Percentiles rank a stretch among this genome's conserved stretches.
phyloP scores from a whole-genome alignment of 2,888 invertebrate genomes.

The Phanerotoma sp. region DNA sequence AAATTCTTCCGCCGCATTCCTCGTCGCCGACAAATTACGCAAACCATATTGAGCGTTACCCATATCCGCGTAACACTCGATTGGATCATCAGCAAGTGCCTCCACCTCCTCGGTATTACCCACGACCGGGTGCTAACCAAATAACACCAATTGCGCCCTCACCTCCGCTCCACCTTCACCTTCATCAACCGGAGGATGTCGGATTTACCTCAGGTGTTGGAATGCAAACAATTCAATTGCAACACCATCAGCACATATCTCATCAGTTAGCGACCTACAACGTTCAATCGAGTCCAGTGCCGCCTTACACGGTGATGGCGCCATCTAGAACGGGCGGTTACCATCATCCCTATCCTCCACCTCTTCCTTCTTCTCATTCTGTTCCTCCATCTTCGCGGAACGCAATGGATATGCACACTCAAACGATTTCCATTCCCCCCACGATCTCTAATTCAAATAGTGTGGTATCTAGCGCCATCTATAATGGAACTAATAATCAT shows the following conservation, averaged over 20 bases:
- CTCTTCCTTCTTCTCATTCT: constrained; percentile 28
- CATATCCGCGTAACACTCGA: constrained; percentile 46
- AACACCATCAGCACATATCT: constrained; percentile 43
- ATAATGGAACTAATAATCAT: constrained; percentile 16
- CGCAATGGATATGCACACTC: constrained; percentile 45
- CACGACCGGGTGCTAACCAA: constrained; percentile 31
- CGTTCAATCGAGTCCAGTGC: constrained; percentile 39
- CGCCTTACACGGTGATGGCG: constrained; percentile 38
- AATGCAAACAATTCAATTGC: constrained; percentile 42
- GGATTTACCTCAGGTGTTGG: constrained; percentile 38
- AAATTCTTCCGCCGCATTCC: constrained; percentile 47
- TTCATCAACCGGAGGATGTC: constrained; percentile 46
- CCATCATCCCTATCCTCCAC: constrained; percentile 27
- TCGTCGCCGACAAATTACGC: constrained; percentile 49
- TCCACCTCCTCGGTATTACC: constrained; percentile 48
- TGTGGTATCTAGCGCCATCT: constrained; percentile 1
- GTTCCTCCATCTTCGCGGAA: constrained; percentile 31
- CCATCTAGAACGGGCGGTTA: constrained; percentile 33
- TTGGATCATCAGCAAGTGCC: constrained; percentile 35
- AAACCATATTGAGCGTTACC: constrained; percentile 52
- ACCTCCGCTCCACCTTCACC: constrained; percentile 46
- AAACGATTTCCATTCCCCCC: constrained; percentile 40
- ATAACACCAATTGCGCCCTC: constrained; percentile 27
- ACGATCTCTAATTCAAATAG: constrained; percentile 11
- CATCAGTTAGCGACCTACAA: constrained; percentile 37